Percentiles rank a stretch among this genome's conserved stretches.
Conservation (phyloP, 2,888 invertebrate genomes). For the Phyllotreta cruciferae region DNA sequence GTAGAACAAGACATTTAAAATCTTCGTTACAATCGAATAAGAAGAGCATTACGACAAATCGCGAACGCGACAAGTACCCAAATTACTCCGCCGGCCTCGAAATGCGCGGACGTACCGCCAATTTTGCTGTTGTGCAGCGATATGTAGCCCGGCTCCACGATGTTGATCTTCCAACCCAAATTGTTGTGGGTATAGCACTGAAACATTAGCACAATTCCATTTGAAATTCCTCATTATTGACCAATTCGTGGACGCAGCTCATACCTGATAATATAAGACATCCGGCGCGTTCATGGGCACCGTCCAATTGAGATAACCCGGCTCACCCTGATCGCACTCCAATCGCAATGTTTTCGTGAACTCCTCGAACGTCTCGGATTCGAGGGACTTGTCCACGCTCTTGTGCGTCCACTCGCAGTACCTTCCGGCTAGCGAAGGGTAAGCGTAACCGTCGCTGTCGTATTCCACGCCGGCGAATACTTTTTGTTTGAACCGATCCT, state of each 20-base stretch:
- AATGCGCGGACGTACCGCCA: conserved; percentile 2
- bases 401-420: conserved; percentile 87
- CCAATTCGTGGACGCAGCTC: too few relatives aligned
- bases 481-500: conserved; percentile 68
- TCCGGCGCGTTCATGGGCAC: conserved; percentile 86
- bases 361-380: conserved; percentile 77
- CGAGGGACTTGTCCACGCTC: conserved; percentile 74
- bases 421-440: conserved; percentile 78
- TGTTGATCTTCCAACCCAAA: conserved; percentile 91
- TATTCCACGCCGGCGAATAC: conserved; percentile 84
- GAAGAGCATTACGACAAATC: neutral
- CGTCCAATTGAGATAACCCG: conserved; percentile 83
- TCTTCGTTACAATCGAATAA: conserved; percentile 23
- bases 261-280: conserved; percentile 86
- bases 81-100: neutral
- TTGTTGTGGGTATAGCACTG: conserved; percentile 94
- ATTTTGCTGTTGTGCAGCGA: conserved; percentile 53
- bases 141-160: conserved; percentile 74
- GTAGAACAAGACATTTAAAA: conserved; percentile 10
- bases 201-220: conserved; percentile 44
- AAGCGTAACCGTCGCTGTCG: conserved; percentile 77
- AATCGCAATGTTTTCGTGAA: conserved; percentile 78
- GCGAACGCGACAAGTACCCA: conserved; percentile 15
- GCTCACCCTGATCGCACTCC: conserved; percentile 78
- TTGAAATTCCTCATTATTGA: too few relatives aligned